A percentile compares a stretch with the other conserved stretches of the same genome.
phyloP scores from a whole-genome alignment of 2,113 vertebrate genomes.

The mouse (Mus musculus) region DNA sequence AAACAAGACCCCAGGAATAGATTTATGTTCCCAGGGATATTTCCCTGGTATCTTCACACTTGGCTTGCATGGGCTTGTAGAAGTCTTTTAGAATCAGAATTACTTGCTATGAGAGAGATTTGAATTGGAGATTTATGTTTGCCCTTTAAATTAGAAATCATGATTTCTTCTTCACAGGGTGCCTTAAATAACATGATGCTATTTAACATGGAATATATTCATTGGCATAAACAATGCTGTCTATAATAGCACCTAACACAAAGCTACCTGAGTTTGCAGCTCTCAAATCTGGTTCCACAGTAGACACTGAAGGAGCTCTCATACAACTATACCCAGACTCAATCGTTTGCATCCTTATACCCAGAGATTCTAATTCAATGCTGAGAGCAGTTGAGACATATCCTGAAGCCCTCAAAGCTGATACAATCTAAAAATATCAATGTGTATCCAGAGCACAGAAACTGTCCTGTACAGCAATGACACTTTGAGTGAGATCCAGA shows the following conservation, averaged over 20 bases:
- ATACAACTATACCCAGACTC: background rate
- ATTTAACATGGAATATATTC: background rate
- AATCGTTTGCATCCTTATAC: no score
- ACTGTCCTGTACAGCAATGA: background rate
- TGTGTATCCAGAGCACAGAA: background rate
- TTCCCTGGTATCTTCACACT: background rate
- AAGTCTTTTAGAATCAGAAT: background rate
- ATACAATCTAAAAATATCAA: background rate
- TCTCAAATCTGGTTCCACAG: background rate
- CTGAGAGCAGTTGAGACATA: background rate
- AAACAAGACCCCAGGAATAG: background rate
- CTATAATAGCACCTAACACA: background rate
- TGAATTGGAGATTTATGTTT: background rate
- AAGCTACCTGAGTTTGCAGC: background rate
- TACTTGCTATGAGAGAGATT: background rate
- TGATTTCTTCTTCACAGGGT: background rate
- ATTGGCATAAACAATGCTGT: background rate
- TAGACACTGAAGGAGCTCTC: background rate
- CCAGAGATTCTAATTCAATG: background rate
- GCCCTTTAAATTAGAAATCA: background rate
- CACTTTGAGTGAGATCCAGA: background rate
- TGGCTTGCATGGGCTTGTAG: background rate
- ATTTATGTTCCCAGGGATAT: background rate
- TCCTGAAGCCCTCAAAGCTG: background rate
- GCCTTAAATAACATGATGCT: background rate